Base-by-base conservation (phyloP, 2,888 invertebrate genomes). In the Myopa testacea region DNA sequence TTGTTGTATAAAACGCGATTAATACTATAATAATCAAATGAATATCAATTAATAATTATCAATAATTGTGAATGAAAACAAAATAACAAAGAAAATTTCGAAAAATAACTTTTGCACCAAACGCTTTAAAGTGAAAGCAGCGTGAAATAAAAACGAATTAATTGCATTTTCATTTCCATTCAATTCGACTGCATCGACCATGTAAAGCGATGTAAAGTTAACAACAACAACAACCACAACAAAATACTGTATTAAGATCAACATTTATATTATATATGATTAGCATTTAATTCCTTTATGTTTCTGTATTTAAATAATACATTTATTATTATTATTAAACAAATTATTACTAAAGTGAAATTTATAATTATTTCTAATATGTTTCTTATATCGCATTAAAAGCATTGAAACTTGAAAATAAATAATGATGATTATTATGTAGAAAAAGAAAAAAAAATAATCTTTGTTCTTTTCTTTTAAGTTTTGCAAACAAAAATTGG, bases 341-440 rank as follows among this genome's bases (percentile, higher is more conserved):
- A 38, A n/a, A n/a, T 37, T 73, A 73, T 62, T 45, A 38, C 26
- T 73, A 73, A 50, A 73, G 14, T 63, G 19, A 72, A n/a, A 62
- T 26, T 73, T 10, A 16, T 16, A 55, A 37, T 45, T 52, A 75
- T 69, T 69, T 63, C 19, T 26, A n/a, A 71, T 74, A 65, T 63
- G 74, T 74, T 74, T 74, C 74, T 74, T 74, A 74, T 63, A 63
- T 26, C 52, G 26, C 38, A 67, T 34, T 38, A 67, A 62, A 60
- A n/a, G 10, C 12, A 52, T 65, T 65, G 26, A 63, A 74, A 38
- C 34, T 75, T 68, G 60, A 75, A 75, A 75, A 75, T 75, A 75
- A 75, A 75, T 65, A 67, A 68, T 60, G 60, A 75, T 75, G 45
- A 45, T 75, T 75, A 75, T 69, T 75, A 75, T 69, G 55, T 69